Base-by-base conservation (phyloP, 1,140 invertebrate species). In the Tetragnatha versicolor region DNA sequence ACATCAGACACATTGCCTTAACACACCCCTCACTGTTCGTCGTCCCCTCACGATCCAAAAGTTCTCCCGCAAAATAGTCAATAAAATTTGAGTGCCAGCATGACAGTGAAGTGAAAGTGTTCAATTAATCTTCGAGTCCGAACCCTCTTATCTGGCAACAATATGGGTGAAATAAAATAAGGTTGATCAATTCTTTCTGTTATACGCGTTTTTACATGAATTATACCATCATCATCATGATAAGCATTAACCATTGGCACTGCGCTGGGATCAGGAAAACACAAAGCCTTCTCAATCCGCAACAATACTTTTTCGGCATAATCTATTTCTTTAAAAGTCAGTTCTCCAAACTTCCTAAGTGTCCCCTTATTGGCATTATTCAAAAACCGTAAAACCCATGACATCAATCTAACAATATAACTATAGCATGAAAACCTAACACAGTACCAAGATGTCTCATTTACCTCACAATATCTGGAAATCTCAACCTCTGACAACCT, bases 31-130 rank as follows among this genome's bases (percentile, higher is more conserved):
- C 25, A 76, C 22, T 17, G 35, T 49, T 65, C 31, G 65, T 20
- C 45, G 33, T 35, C 45, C 42, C 1, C 61, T 25, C 3, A 77
- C 9, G 7, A 77, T 77, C 61, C 61, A 77, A 25, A 49, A 76
- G 49, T 63, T 45, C 35, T 49, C 25, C 20, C 58, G 22, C 20
- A 65, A 27, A 14, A 45, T 42, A 20, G 6, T 65, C 1, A 77
- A 22, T 7, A 58, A 4, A 1, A 51, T 55, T 9, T 77, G 60
- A 5, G 39, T 58, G 12, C 73, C 61, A 37, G 61, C 60, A 33
- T 55, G 60, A 39, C 22, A 61, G 7, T 61, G 2, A 2, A 33
- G 17, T 69, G 65, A 39, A 3, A 31, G n/a, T 33, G n/a, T n/a
- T 47, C 39, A 12, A 69, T 69, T 27, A 69, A 31, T 31, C 10